Evolutionary conservation across 2,888 invertebrate species (phyloP).

Genomic region (Oscheius onirici): DNA sequence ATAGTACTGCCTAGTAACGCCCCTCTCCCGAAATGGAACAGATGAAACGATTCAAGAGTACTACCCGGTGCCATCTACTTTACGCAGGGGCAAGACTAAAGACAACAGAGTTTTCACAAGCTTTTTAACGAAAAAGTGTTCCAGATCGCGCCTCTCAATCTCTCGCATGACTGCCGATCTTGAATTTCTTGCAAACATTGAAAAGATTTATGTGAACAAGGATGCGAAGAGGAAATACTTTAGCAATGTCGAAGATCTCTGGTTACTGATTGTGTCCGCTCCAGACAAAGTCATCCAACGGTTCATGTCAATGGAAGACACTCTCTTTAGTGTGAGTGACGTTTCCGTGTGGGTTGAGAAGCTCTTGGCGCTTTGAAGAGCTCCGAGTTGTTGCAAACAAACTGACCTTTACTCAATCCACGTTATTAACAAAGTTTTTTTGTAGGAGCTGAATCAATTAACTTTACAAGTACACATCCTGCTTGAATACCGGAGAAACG

Average conservation of each 20-base stretch:
- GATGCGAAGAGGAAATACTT: conserved; percentile 47
- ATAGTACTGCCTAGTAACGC: too few relatives aligned
- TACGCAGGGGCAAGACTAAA: too few relatives aligned
- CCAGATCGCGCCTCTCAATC: conserved; percentile 40
- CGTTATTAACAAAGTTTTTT: too few relatives aligned
- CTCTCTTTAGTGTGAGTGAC: conserved; percentile 48
- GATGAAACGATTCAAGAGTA: too few relatives aligned
- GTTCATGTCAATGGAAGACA: conserved; percentile 41
- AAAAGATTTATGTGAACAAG: conserved; percentile 47
- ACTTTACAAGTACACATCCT: conserved; percentile 54
- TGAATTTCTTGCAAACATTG: conserved; percentile 48
- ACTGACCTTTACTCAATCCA: conserved; percentile 1
- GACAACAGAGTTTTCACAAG: background rate
- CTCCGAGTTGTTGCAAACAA: background rate
- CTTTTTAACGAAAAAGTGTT: background rate
- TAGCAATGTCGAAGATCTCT: conserved; percentile 52
- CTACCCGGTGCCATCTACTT: too few relatives aligned
- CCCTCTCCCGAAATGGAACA: too few relatives aligned
- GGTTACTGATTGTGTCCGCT: conserved; percentile 50
- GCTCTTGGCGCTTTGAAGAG: background rate
- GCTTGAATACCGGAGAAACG: conserved; percentile 39
- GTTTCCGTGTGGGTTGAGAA: background rate
- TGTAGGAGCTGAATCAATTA: conserved; percentile 47
- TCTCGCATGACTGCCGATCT: conserved; percentile 53
- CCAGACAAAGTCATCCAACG: conserved; percentile 40